Percentiles rank a stretch among this genome's conserved stretches.
These are phyloP conservation scores for Aptenodytes patagonicus DNA, from an alignment of 2,113 vertebrate species.

Conservation along the genomic window DNA sequence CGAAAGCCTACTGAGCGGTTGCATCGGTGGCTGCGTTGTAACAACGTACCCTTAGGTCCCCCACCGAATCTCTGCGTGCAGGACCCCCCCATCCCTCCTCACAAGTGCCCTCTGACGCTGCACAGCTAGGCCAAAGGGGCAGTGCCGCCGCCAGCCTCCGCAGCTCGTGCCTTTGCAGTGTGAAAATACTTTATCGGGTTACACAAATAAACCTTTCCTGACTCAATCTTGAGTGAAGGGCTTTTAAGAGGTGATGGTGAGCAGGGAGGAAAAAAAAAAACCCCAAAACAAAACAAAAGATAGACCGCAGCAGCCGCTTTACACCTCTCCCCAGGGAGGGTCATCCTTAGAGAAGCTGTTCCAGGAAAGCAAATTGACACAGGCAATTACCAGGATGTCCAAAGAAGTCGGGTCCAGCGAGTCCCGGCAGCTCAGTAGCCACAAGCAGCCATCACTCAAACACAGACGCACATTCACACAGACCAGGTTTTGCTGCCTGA, in stretches of 20 bases:
- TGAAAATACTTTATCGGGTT: background rate
- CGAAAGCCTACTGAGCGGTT: rapidly evolving
- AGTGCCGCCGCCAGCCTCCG: background rate
- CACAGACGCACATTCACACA: rapidly evolving
- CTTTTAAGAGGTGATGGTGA: background rate
- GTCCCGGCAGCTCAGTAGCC: background rate
- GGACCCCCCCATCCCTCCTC: background rate
- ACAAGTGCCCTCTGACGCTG: rapidly evolving
- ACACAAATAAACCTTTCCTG: background rate
- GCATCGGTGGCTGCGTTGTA: rapidly evolving
- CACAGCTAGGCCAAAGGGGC: background rate
- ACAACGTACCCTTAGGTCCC: rapidly evolving
- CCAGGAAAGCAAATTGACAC: background rate
- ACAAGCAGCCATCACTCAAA: rapidly evolving
- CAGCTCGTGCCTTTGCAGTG: background rate
- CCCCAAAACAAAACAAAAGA: background rate
- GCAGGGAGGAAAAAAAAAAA: background rate
- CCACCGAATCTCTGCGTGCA: rapidly evolving
- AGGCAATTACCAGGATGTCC: background rate
- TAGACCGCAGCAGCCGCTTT: background rate
- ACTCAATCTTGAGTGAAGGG: background rate
- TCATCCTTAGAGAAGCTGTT: conserved; percentile 5
- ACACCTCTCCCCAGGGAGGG: background rate
- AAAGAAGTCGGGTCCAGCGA: background rate
- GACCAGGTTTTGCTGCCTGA: rapidly evolving